Conservation (phyloP, 1,140 invertebrate genomes). For the Odontomachus brunneus region DNA sequence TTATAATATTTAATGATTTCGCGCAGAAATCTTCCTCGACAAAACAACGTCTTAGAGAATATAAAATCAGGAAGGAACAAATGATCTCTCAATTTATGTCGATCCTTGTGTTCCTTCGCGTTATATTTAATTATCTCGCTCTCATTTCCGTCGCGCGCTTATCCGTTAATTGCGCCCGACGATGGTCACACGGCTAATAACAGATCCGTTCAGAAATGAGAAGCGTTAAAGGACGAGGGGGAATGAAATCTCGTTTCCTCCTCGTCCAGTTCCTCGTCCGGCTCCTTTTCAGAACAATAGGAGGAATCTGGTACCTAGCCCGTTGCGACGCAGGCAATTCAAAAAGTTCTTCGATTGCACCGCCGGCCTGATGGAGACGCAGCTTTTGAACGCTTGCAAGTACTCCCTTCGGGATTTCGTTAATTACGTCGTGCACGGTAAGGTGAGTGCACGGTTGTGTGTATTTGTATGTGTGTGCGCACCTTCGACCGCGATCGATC, state of each 20-base stretch:
- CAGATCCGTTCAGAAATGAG: not conserved
- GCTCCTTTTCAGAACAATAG: conserved; percentile 88
- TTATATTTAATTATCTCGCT: too few species aligned
- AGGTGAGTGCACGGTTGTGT: conserved; percentile 42
- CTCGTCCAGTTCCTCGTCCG: not conserved
- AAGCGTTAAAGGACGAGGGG: not conserved
- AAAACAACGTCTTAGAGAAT: too few species aligned
- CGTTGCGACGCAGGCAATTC: conserved; percentile 89
- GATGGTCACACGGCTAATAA: not conserved
- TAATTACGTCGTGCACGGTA: conserved; percentile 87
- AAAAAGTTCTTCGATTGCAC: conserved; percentile 94
- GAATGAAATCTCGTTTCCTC: not conserved
- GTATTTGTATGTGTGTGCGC: not conserved
- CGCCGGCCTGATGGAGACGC: conserved; percentile 94
- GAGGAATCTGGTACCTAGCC: conserved; percentile 91
- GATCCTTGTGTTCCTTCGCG: too few species aligned
- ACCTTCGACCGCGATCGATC: not conserved
- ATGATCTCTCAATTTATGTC: too few species aligned
- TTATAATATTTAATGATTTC: too few species aligned
- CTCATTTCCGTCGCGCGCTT: not conserved
- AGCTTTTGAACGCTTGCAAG: conserved; percentile 92
- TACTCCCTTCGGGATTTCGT: conserved; percentile 92
- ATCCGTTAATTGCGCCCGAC: not conserved
- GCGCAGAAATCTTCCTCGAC: too few species aligned
- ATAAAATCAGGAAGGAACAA: too few species aligned